These are phyloP conservation scores for Idaea straminata DNA, from an alignment of 2,888 invertebrate genomes.

Conservation along the genomic window DNA sequence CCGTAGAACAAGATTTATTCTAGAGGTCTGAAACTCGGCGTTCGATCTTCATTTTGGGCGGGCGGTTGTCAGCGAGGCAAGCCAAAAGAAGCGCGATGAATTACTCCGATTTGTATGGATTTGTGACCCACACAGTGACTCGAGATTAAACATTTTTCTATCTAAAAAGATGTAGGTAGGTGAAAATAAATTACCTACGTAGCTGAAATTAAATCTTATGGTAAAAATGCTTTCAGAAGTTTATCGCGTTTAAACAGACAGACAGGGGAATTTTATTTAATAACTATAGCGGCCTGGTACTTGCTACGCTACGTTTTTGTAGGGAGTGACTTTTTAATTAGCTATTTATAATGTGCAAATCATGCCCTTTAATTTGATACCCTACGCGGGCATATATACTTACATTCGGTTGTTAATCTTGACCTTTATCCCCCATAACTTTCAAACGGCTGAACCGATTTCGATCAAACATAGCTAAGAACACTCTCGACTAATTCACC, in stretches of 20 bases:
- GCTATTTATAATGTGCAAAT: too few species aligned
- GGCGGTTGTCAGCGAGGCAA: conserved; percentile 32
- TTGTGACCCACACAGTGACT: conserved; percentile 27
- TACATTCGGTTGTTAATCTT: too few species aligned
- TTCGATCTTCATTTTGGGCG: conserved; percentile 47
- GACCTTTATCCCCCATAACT: too few species aligned
- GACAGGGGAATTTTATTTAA: not conserved
- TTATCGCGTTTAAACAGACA: not conserved
- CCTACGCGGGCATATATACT: too few species aligned
- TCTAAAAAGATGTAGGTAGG: not conserved
- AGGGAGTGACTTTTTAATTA: too few species aligned
- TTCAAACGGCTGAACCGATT: too few species aligned
- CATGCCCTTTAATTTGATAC: too few species aligned
- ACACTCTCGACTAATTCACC: too few species aligned
- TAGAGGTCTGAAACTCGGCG: conserved; percentile 35
- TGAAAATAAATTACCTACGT: not conserved
- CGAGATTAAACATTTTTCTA: conserved; percentile 5
- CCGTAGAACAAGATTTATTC: conserved; percentile 35
- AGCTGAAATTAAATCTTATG: conserved; percentile 9
- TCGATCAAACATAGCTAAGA: too few species aligned
- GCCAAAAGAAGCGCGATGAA: conserved; percentile 36
- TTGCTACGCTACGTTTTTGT: too few species aligned
- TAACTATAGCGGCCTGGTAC: not conserved
- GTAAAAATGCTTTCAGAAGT: not conserved
- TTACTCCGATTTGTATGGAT: conserved; percentile 50